Conservation (phyloP, 2,888 invertebrate species). For the Pyrocoelia pectoralis region DNA sequence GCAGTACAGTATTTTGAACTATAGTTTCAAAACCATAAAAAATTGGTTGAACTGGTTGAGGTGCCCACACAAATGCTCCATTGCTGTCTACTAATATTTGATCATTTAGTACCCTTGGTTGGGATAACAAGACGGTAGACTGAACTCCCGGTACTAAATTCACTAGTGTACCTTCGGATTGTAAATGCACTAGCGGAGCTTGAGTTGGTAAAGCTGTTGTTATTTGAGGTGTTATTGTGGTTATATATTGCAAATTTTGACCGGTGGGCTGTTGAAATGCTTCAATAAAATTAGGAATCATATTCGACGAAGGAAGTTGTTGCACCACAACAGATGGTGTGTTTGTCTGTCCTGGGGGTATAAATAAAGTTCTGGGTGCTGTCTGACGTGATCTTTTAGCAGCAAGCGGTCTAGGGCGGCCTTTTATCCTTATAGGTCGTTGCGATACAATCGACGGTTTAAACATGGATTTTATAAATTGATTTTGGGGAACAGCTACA, state of each 20-base stretch:
- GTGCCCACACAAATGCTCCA: conserved; percentile 56
- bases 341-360: conserved; percentile 36
- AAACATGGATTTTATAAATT: conserved; percentile 50
- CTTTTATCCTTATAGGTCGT: conserved; percentile 46
- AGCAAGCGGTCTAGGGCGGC: conserved; percentile 47
- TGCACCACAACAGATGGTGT: conserved; percentile 75
- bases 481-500: conserved; percentile 49
- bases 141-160: conserved; percentile 55
- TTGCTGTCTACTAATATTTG: conserved; percentile 57
- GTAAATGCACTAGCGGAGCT: conserved; percentile 61
- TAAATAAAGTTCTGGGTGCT: conserved; percentile 38
- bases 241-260: conserved; percentile 79
- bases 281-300: conserved; percentile 72
- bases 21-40: conserved; percentile 87
- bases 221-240: conserved; percentile 68
- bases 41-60: conserved; percentile 74
- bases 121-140: conserved; percentile 56
- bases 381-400: conserved; percentile 40
- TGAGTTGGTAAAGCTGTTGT: conserved; percentile 46
- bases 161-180: conserved; percentile 58
- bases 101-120: conserved; percentile 52
- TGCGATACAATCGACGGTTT: conserved; percentile 49
- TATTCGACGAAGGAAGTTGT: conserved; percentile 62
- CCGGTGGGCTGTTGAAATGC: conserved; percentile 74
- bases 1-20: conserved; percentile 88